Base-by-base conservation (phyloP, 1,140 invertebrate species). In the Archegozetes longisetosus region DNA sequence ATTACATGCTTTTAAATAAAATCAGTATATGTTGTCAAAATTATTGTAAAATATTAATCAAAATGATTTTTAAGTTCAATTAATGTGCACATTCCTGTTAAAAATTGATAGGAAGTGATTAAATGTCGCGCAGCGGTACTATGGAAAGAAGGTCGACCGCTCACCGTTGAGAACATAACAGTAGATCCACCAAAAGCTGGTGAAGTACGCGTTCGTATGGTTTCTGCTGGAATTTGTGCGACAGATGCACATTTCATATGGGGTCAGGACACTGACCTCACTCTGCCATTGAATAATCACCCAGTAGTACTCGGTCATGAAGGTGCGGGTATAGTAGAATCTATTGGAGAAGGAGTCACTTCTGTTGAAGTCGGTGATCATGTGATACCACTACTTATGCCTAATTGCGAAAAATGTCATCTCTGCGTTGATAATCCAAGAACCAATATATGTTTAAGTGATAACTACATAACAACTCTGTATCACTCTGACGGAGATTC, bases 371-470 rank as follows among this genome's bases (percentile, higher is more conserved):
- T 81, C 62, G 90, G 94, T 64, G 95, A 98, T 73, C 86, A 93
- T 75, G 94, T 99, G 0, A 80, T 98, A 61, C 91, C 92, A 3
- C 71, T 94, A 24, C 98, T 97, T 67, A 85, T 93, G 64, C 92
- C 92, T 2, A 91, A 98, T 72, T 99, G 95, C 71, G 78, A 83
- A 40, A 82, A 90, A 6, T 99, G 95, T 74, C 91, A 95, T 70
- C 96, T 92, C 71, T 99, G 95, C 71, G 82, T 84, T 61, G n/a
- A n/a, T n/a, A 92, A 84, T 61, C 80, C 84, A 0, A 96, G 95
- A 71, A 98, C 94, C 2, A 98, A 98, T 76, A 73, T 98, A 3
- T 99, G 95, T 69, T 4, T 14, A 20, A 49, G 17, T 1, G 27
- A 47, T 17, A 28, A 46, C n/a, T n/a, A n/a, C n/a, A n/a, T n/a